phyloP scores from a whole-genome alignment of 30 jellyfish, hydroid and myxozoan genomes.

The Hydractinia echinata region DNA sequence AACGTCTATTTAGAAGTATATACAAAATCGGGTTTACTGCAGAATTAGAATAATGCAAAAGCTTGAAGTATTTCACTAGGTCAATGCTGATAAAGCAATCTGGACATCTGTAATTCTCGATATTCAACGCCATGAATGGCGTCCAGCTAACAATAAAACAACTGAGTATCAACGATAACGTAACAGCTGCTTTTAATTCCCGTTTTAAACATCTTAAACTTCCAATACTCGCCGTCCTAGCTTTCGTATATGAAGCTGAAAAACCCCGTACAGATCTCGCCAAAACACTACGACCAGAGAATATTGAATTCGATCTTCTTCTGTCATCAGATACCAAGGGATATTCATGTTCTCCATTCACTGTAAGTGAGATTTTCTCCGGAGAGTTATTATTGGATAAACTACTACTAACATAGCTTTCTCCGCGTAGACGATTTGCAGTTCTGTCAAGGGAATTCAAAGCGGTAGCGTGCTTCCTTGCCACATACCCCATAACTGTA shows the following conservation, averaged over 20 bases:
- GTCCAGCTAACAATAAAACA: constrained; percentile 77
- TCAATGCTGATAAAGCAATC: not conserved
- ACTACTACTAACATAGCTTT: not conserved
- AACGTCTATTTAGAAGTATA: constrained; percentile 57
- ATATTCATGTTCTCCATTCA: not conserved
- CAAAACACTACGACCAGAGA: not conserved
- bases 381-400: constrained; percentile 3
- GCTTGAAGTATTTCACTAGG: constrained; percentile 46
- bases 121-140: constrained; percentile 67
- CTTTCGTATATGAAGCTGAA: not conserved
- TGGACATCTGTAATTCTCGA: constrained; percentile 15
- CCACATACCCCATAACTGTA: constrained; percentile 61
- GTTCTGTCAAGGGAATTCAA: constrained; percentile 14
- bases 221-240: not conserved
- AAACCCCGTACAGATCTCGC: not conserved
- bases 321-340: not conserved
- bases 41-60: constrained; percentile 68
- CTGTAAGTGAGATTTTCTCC: not conserved
- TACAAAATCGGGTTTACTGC: constrained; percentile 77
- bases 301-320: not conserved
- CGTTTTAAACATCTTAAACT: constrained; percentile 8
- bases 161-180: constrained; percentile 70
- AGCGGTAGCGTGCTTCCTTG: constrained; percentile 60
- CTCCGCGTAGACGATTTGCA: constrained; percentile 17
- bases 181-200: constrained; percentile 85